A percentile compares a stretch with the other conserved stretches of the same genome.
These are phyloP conservation scores for Onychomys leucogaster DNA, from an alignment of 2,797 vertebrate species.

Conservation along the genomic window DNA sequence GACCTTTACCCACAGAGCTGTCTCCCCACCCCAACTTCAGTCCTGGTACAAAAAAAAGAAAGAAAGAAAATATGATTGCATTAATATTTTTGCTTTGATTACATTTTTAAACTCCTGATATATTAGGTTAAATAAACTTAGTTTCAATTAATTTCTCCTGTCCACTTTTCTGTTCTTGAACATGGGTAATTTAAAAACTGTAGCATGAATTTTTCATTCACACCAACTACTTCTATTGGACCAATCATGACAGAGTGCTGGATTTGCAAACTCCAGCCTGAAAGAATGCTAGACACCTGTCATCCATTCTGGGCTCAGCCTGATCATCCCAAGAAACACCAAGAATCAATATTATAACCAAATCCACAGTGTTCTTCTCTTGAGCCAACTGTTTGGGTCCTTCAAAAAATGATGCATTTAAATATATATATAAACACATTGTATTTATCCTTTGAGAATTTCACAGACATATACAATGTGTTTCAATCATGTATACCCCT, in stretches of 20 bases:
- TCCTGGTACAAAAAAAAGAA: neutral
- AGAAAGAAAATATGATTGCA: neutral
- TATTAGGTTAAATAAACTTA: slow-evolving; percentile 16
- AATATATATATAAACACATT: neutral
- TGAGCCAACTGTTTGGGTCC: slow-evolving; percentile 3
- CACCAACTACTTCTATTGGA: neutral
- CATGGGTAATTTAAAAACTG: neutral
- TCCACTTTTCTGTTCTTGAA: slow-evolving; percentile 30
- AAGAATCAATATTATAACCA: neutral
- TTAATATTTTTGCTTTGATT: slow-evolving; percentile 23
- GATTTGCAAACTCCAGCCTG: neutral
- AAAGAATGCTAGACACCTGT: neutral
- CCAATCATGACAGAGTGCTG: neutral
- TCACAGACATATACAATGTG: neutral
- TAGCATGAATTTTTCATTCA: neutral
- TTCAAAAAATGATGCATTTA: neutral
- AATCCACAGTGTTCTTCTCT: neutral
- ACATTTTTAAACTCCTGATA: neutral
- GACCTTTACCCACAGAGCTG: neutral
- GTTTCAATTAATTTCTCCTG: slow-evolving; percentile 15
- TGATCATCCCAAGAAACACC: slow-evolving; percentile 35
- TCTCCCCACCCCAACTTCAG: neutral
- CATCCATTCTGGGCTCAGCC: neutral
- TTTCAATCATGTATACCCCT: neutral
- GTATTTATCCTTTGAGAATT: neutral